Evolutionary conservation across 2,888 invertebrate genomes (phyloP).

Genomic region (Metalampra italica): DNA sequence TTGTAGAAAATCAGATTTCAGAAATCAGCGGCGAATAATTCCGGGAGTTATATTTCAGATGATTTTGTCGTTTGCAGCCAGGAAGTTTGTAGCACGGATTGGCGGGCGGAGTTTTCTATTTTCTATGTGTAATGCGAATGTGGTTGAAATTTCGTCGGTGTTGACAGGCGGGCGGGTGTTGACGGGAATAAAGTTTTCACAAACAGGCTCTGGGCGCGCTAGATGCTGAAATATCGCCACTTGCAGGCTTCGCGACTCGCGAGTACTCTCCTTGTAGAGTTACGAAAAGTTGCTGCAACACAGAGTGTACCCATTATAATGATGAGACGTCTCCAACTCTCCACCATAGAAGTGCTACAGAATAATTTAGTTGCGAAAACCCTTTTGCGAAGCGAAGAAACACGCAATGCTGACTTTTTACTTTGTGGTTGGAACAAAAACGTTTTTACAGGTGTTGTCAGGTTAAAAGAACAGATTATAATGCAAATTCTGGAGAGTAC

Average conservation of each 20-base stretch:
- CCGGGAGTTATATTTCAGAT: not conserved
- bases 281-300: constrained; percentile 18
- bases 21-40: not conserved
- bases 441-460: too few relatives aligned
- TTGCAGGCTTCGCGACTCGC: constrained; percentile 56
- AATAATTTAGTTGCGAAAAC: too few relatives aligned
- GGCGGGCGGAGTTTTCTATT: constrained; percentile 32
- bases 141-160: constrained; percentile 33
- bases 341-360: too few relatives aligned
- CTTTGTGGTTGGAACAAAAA: too few relatives aligned
- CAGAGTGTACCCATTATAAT: too few relatives aligned
- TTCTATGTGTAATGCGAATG: constrained; percentile 33
- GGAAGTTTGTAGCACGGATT: constrained; percentile 16
- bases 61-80: too few relatives aligned
- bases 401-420: too few relatives aligned
- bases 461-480: too few relatives aligned
- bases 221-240: constrained; percentile 55
- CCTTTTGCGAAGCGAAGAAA: too few relatives aligned
- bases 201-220: constrained; percentile 43
- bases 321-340: too few relatives aligned
- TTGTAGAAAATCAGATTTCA: constrained; percentile 5
- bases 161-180: constrained; percentile 52
- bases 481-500: too few relatives aligned
- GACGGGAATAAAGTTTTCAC: constrained; percentile 63
- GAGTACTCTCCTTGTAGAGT: constrained; percentile 38